phyloP scores from a whole-genome alignment of 2,888 invertebrate genomes.

The Lottia gigantea region DNA sequence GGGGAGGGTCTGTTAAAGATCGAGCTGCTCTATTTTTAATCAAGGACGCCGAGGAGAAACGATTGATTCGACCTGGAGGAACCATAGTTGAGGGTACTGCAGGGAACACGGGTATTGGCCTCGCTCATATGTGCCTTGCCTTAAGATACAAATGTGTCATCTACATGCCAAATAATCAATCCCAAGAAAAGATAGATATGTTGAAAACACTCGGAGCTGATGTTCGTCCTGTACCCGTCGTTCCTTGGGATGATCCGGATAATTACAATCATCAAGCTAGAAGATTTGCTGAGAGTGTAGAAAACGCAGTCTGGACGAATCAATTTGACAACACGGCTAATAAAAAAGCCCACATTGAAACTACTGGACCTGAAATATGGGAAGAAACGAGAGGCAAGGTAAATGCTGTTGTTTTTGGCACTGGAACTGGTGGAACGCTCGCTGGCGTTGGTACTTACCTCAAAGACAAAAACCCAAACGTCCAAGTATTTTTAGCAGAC shows the following conservation, averaged over 20 bases:
- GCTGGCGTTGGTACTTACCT: constrained; percentile 64
- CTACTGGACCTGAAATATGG: constrained; percentile 69
- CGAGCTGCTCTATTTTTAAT: constrained; percentile 66
- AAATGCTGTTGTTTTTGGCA: constrained; percentile 65
- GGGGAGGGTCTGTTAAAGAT: constrained; percentile 68
- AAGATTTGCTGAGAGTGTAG: constrained; percentile 62
- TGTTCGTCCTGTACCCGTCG: constrained; percentile 63
- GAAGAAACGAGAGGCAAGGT: constrained; percentile 64
- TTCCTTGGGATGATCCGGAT: constrained; percentile 62
- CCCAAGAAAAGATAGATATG: constrained; percentile 65
- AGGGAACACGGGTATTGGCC: constrained; percentile 68
- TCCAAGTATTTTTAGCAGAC: constrained; percentile 40
- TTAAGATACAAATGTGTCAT: constrained; percentile 67
- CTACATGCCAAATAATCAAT: constrained; percentile 68
- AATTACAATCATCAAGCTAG: constrained; percentile 68
- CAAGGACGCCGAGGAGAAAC: constrained; percentile 62
- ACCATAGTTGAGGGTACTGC: constrained; percentile 68
- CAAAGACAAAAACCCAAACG: constrained; percentile 64
- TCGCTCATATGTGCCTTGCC: constrained; percentile 67
- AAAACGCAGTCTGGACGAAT: constrained; percentile 68
- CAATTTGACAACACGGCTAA: constrained; percentile 69
- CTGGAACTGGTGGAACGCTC: constrained; percentile 68
- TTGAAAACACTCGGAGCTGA: constrained; percentile 63
- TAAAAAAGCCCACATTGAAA: constrained; percentile 63
- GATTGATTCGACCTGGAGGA: constrained; percentile 60